A percentile compares a stretch with the other conserved stretches of the same genome.
phyloP scores from a whole-genome alignment of 92 coral and sea anemone species.

The Pocillopora grandis region DNA sequence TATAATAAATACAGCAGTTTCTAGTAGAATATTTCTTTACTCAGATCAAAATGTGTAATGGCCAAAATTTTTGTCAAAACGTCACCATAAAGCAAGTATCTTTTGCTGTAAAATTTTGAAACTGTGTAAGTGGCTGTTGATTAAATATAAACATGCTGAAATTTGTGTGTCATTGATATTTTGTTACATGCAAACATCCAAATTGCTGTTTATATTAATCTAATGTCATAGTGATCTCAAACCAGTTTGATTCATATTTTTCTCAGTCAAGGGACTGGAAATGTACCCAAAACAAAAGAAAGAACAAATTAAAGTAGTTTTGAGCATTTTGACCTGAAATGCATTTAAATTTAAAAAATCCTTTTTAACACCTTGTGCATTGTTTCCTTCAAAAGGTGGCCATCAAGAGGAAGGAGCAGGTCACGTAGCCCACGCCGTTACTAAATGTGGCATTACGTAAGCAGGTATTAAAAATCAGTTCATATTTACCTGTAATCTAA shows the following conservation, averaged over 20 bases:
- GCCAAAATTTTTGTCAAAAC: not conserved
- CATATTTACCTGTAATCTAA: not conserved
- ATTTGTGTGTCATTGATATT: too few species aligned
- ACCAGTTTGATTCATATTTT: not conserved
- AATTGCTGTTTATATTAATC: too few species aligned
- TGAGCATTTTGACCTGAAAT: too few species aligned
- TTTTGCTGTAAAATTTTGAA: not conserved
- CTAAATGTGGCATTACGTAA: not conserved
- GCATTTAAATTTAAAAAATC: not conserved
- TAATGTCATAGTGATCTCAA: not conserved
- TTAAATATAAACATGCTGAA: too few species aligned
- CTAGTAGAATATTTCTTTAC: not conserved
- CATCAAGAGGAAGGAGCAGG: slow-evolving; percentile 50
- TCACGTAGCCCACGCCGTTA: slow-evolving; percentile 66
- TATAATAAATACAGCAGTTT: not conserved
- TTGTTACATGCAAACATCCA: too few species aligned
- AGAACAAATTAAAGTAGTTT: too few species aligned
- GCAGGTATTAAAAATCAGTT: not conserved
- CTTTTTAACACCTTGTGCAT: not conserved
- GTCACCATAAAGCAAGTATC: too few species aligned
- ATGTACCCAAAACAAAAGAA: too few species aligned
- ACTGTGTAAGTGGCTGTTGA: not conserved
- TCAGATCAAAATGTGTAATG: not conserved
- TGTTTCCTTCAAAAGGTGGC: slow-evolving; percentile 12
- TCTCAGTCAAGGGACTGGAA: not conserved